Percentiles rank a stretch among this genome's conserved stretches.
phyloP scores from a whole-genome alignment of 1,140 invertebrate genomes.

The Popillia japonica region DNA sequence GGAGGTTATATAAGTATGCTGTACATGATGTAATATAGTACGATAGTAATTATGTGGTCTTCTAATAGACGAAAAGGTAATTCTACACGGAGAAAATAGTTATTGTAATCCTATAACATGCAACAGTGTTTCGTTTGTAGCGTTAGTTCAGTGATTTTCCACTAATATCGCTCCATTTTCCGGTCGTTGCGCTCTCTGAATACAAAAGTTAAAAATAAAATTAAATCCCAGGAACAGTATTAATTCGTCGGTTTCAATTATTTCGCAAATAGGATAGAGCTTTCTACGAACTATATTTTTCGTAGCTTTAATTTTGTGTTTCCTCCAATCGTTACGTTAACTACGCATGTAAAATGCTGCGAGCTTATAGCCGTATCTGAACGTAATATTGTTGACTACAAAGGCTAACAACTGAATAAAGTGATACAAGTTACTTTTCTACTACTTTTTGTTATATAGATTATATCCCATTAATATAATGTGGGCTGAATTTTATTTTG shows the following conservation, averaged over 20 bases:
- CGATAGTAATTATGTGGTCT: not conserved
- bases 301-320: too few relatives aligned
- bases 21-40: not conserved
- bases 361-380: too few relatives aligned
- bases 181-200: not conserved
- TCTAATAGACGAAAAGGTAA: not conserved
- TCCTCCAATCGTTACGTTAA: too few relatives aligned
- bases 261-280: too few relatives aligned
- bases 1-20: not conserved
- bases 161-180: constrained; percentile 10
- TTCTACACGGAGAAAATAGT: not conserved
- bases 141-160: constrained; percentile 10
- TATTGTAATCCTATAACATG: not conserved
- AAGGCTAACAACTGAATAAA: too few relatives aligned
- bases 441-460: too few relatives aligned
- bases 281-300: too few relatives aligned
- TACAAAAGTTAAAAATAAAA: constrained; percentile 20
- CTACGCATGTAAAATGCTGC: too few relatives aligned
- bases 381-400: too few relatives aligned
- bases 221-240: constrained; percentile 8
- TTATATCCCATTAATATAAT: too few relatives aligned
- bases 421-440: too few relatives aligned
- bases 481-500: too few relatives aligned
- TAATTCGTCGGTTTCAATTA: not conserved
- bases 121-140: not conserved